A percentile compares a stretch with the other conserved stretches of the same genome.
Conservation (phyloP, 2,888 invertebrate species). For the Tetrapedia diversipes region DNA sequence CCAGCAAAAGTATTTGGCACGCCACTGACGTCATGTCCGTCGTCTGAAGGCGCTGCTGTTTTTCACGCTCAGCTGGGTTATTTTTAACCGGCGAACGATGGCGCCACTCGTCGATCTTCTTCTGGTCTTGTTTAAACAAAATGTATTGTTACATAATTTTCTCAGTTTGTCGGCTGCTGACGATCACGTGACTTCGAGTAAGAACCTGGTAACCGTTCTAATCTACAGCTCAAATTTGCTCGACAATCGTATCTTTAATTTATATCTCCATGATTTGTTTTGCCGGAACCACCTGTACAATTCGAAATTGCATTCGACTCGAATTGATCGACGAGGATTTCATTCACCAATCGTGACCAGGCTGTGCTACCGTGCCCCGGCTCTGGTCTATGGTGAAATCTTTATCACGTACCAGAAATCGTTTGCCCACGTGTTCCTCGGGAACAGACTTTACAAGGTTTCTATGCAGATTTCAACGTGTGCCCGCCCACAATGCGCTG, state of each 20-base stretch:
- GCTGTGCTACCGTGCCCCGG: conserved; percentile 50
- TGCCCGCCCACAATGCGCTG: conserved; percentile 55
- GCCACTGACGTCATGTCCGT: conserved; percentile 67
- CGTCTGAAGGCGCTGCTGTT: conserved; percentile 54
- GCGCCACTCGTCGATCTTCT: conserved; percentile 23
- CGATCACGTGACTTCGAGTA: too few species aligned
- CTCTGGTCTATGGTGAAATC: conserved; percentile 66
- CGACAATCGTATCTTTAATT: too few species aligned
- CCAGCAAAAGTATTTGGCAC: conserved; percentile 66
- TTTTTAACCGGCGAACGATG: conserved; percentile 41
- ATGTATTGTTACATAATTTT: not conserved
- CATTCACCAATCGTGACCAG: conserved; percentile 64
- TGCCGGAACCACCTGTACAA: too few species aligned
- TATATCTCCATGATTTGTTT: too few species aligned
- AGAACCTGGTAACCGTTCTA: too few species aligned
- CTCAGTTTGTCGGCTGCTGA: too few species aligned
- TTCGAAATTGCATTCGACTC: not conserved
- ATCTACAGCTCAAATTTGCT: conserved; percentile 26
- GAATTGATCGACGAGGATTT: conserved; percentile 31
- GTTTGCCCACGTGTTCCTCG: conserved; percentile 60
- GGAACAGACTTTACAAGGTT: conserved; percentile 55
- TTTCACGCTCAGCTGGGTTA: conserved; percentile 36
- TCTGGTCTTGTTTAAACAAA: not conserved
- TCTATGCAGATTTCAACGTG: conserved; percentile 58
- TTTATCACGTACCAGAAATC: conserved; percentile 66